These are phyloP conservation scores for Diachasma alloeum DNA, from an alignment of 1,140 invertebrate genomes.

Conservation along the genomic window DNA sequence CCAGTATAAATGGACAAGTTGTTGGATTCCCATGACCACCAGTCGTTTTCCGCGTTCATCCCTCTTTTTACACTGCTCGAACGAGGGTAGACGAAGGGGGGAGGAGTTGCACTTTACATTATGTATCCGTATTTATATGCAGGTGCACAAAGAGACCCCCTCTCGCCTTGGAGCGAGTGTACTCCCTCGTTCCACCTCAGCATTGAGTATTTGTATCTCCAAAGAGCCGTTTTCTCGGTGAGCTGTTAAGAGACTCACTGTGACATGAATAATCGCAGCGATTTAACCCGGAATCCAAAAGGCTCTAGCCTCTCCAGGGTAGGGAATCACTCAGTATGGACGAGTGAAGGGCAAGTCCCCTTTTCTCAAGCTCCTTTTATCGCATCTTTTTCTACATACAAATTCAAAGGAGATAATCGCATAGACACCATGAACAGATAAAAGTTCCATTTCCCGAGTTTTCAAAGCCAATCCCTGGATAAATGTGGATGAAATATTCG, in stretches of 20 bases:
- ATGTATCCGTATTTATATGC: background rate
- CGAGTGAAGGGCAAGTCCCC: background rate
- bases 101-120: background rate
- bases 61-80: background rate
- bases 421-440: slow-evolving; percentile 4
- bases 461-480: background rate
- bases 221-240: background rate
- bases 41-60: background rate
- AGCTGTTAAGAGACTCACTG: slow-evolving; percentile 5
- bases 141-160: background rate
- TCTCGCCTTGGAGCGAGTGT: background rate
- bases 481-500: background rate
- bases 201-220: background rate
- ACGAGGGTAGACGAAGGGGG: background rate
- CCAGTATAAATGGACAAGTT: background rate
- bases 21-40: background rate
- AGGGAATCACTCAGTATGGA: background rate
- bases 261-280: slow-evolving; percentile 4
- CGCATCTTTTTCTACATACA: background rate
- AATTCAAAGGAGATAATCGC: background rate
- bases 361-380: background rate
- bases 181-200: background rate
- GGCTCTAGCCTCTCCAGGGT: background rate
- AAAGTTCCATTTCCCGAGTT: background rate
- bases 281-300: slow-evolving; percentile 8